Base-by-base conservation (phyloP, 1,140 invertebrate genomes). In the Bombus superbus region DNA sequence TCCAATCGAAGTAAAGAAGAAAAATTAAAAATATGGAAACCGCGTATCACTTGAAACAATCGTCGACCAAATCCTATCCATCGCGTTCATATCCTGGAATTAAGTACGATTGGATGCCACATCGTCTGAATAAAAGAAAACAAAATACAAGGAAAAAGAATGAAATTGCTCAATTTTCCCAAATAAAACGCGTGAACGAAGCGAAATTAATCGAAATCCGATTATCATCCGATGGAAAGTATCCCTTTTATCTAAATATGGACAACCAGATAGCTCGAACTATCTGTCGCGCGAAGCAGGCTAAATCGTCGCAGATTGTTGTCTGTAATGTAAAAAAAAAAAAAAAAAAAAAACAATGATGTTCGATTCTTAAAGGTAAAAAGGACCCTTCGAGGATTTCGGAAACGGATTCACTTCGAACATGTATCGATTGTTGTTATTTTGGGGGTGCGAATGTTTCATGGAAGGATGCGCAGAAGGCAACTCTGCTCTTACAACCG, bases 391-490 rank as follows among this genome's bases (percentile, higher is more conserved):
- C 32, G 42, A 81, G 28, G 3, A 38, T 35, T 35, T 15, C 68
- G 22, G 38, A 44, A 69, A 84, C 40, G 40, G 47, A n/a, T 64
- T 38, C 38, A 42, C 57, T 32, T 53, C 4, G 6, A 9, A 22
- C n/a, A 32, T 18, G 13, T 32, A 35, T 83, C 38, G 25, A 74
- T 66, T 53, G 59, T 73, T 81, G 44, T 38, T 28, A 35, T 25
- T 57, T 71, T 28, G 42, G 59, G 77, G 85, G 88, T 85, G 83
- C 75, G 44, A 86, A 69, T 86, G 77, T 86, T 86, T 77, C 79
- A 79, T 75, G 68, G 64, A 81, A 78, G 76, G 62, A 78, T 86
- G 85, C 85, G 81, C 59, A 89, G 86, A 82, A 68, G 81, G 86
- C 81, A n/a, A 44, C 10, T 38, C 40, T 71, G 25, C 40, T 44